A percentile compares a stretch with the other conserved stretches of the same genome.
These are phyloP conservation scores for Piliocolobus tephrosceles DNA, from an alignment of 2,113 vertebrate genomes.

Conservation along the genomic window DNA sequence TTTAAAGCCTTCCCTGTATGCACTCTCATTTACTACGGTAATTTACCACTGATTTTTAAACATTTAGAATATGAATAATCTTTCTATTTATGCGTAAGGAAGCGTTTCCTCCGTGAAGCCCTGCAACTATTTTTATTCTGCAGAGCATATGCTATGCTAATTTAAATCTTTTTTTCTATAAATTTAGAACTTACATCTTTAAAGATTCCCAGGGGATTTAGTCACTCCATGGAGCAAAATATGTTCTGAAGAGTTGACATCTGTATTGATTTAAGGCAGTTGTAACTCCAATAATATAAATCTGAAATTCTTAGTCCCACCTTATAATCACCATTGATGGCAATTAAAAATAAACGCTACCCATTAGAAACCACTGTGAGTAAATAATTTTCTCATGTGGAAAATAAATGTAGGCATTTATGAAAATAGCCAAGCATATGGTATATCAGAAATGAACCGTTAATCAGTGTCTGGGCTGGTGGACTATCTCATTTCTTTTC, in stretches of 20 bases:
- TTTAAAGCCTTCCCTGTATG: conserved; percentile 1
- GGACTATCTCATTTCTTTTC: conserved; percentile 4
- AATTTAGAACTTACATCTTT: conserved; percentile 40
- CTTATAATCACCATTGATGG: not conserved
- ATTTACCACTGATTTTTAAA: conserved; percentile 59
- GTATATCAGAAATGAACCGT: not conserved
- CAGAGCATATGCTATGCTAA: conserved; percentile 41
- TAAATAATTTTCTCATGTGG: not conserved
- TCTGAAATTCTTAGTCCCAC: not conserved
- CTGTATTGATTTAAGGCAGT: not conserved
- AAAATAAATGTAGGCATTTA: not conserved
- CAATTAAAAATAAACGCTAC: not conserved
- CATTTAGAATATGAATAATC: conserved; percentile 41
- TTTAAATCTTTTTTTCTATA: not conserved
- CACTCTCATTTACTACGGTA: conserved; percentile 49
- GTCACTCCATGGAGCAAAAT: not conserved
- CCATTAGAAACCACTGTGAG: not conserved
- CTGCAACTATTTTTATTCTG: conserved; percentile 38
- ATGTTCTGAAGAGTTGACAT: not conserved
- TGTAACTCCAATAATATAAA: not conserved
- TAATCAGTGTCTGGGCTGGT: not conserved
- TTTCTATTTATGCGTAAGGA: conserved; percentile 32
- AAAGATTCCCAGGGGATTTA: conserved; percentile 42
- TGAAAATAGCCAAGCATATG: not conserved
- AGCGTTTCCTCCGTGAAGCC: conserved; percentile 42